These are phyloP conservation scores for Zaprionus taronus DNA, from an alignment of 1,140 invertebrate species.

Conservation along the genomic window DNA sequence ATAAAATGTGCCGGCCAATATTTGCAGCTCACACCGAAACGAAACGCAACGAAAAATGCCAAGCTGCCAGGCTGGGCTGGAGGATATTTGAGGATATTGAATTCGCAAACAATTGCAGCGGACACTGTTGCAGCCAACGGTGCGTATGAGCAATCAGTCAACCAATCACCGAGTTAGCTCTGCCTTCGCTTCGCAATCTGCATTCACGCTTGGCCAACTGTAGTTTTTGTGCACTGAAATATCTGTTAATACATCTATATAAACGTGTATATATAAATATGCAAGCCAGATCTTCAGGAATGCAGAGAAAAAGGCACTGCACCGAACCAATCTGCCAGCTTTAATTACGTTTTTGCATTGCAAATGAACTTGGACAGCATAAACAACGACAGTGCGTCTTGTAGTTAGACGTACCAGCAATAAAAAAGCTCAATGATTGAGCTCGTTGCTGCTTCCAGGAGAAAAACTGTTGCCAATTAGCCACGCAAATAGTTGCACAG, in stretches of 20 bases:
- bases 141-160: constrained; percentile 79
- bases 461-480: constrained; percentile 49
- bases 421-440: constrained; percentile 48
- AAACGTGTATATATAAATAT: not conserved
- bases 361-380: constrained; percentile 47
- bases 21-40: not conserved
- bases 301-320: not conserved
- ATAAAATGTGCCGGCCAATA: constrained; percentile 38
- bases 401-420: not conserved
- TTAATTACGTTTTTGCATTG: constrained; percentile 60
- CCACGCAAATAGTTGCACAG: constrained; percentile 36
- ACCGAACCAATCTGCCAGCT: constrained; percentile 3
- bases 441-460: constrained; percentile 38
- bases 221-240: constrained; percentile 21
- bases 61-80: constrained; percentile 8
- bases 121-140: constrained; percentile 58
- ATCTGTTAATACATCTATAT: not conserved
- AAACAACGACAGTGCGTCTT: constrained; percentile 35
- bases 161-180: constrained; percentile 69
- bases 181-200: constrained; percentile 42
- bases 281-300: not conserved
- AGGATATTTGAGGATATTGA: constrained; percentile 52
- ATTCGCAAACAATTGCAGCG: constrained; percentile 48
- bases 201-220: constrained; percentile 67
- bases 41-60: constrained; percentile 3